These are phyloP conservation scores for Solenopsis invicta DNA, from an alignment of 1,140 invertebrate genomes.

Conservation along the genomic window DNA sequence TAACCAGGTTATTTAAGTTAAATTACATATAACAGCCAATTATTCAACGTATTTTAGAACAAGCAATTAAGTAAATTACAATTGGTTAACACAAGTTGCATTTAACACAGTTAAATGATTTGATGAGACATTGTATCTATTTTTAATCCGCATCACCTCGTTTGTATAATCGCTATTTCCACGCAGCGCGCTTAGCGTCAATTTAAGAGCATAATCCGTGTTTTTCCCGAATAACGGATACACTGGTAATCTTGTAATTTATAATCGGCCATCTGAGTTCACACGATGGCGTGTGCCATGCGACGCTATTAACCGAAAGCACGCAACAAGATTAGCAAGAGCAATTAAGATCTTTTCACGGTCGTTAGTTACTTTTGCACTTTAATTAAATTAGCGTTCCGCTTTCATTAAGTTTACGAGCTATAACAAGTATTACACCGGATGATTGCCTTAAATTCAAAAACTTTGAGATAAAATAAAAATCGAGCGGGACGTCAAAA, in stretches of 20 bases:
- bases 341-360: conserved; percentile 62
- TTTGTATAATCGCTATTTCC: conserved; percentile 7
- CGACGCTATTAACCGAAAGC: conserved; percentile 53
- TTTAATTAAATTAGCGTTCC: conserved; percentile 54
- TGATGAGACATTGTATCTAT: neutral
- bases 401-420: conserved; percentile 11
- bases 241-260: conserved; percentile 45
- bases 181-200: neutral
- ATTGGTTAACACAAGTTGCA: neutral
- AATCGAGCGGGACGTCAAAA: neutral
- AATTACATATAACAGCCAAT: neutral
- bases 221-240: conserved; percentile 41
- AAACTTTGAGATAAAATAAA: neutral
- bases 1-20: neutral
- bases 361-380: conserved; percentile 55
- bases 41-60: neutral
- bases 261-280: conserved; percentile 52
- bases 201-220: neutral
- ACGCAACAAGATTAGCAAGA: conserved; percentile 55
- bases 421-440: neutral
- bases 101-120: neutral
- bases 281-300: conserved; percentile 50
- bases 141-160: conserved; percentile 1
- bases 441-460: conserved; percentile 9
- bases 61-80: neutral